A percentile compares a stretch with the other conserved stretches of the same genome.
Conservation (phyloP, 2,797 vertebrate genomes). For the Spheniscus humboldti region DNA sequence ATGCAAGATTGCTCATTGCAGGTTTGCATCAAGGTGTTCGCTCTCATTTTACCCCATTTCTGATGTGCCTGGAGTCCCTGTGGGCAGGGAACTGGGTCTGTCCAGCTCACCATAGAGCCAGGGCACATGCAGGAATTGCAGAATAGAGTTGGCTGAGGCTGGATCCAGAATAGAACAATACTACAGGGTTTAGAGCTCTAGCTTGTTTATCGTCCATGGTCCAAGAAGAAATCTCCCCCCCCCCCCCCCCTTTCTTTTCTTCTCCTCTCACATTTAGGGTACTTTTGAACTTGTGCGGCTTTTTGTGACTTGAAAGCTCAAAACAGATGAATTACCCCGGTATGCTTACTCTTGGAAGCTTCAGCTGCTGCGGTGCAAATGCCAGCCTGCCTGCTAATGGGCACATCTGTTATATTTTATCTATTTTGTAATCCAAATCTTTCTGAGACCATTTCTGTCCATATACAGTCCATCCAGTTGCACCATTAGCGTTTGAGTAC, state of each 20-base stretch:
- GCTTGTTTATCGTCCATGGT: background rate
- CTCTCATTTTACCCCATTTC: accelerated
- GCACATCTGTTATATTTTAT: constrained; percentile 62
- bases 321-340: constrained; percentile 28
- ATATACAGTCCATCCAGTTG: constrained; percentile 59
- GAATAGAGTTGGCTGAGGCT: background rate
- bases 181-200: background rate
- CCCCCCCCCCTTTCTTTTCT: background rate
- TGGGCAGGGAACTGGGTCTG: background rate
- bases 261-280: background rate
- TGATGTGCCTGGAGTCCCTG: accelerated
- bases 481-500: background rate
- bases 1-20: accelerated
- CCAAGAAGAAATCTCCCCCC: background rate
- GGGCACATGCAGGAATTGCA: background rate
- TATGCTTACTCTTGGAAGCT: constrained; percentile 44
- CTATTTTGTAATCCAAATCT: constrained; percentile 61
- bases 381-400: constrained; percentile 62
- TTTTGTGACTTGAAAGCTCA: constrained; percentile 37
- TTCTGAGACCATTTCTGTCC: constrained; percentile 42
- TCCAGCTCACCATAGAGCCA: background rate
- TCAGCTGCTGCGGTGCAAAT: constrained; percentile 13
- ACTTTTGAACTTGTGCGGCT: constrained; percentile 8
- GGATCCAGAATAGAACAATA: background rate
- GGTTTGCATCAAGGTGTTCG: accelerated